A percentile compares a stretch with the other conserved stretches of the same genome.
These are phyloP conservation scores for Magallana ariakensis DNA, from an alignment of 1,140 invertebrate genomes.

Conservation along the genomic window DNA sequence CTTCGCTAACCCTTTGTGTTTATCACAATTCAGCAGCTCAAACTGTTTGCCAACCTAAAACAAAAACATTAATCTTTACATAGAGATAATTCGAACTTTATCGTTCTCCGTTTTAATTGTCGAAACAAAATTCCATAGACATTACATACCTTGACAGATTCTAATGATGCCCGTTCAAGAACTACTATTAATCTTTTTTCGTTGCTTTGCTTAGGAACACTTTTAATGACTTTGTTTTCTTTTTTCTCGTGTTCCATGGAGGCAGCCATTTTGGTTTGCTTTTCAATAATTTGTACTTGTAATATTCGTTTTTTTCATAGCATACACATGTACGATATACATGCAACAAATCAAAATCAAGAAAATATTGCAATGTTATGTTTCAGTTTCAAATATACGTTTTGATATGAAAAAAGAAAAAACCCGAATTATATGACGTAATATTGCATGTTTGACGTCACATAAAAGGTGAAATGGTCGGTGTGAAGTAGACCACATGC, in stretches of 20 bases:
- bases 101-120: background rate
- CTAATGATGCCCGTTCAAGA: constrained; percentile 95
- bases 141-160: constrained; percentile 92
- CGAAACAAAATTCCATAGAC: background rate
- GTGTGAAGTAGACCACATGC: too few relatives aligned
- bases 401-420: too few relatives aligned
- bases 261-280: constrained; percentile 50
- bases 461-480: too few relatives aligned
- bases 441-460: too few relatives aligned
- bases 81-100: constrained; percentile 8
- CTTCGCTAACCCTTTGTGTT: constrained; percentile 90
- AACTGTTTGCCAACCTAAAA: constrained; percentile 90
- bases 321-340: too few relatives aligned
- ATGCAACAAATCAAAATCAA: too few relatives aligned
- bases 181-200: constrained; percentile 94
- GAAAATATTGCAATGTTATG: too few relatives aligned
- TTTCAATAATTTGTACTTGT: background rate
- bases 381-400: too few relatives aligned
- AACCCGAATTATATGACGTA: too few relatives aligned
- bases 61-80: constrained; percentile 56
- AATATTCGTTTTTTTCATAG: background rate
- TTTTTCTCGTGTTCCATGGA: constrained; percentile 54
- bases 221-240: constrained; percentile 71
- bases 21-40: constrained; percentile 96
- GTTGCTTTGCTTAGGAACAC: constrained; percentile 62